Base-by-base conservation (phyloP, 2,888 invertebrate species). In the Andrena camellia region DNA sequence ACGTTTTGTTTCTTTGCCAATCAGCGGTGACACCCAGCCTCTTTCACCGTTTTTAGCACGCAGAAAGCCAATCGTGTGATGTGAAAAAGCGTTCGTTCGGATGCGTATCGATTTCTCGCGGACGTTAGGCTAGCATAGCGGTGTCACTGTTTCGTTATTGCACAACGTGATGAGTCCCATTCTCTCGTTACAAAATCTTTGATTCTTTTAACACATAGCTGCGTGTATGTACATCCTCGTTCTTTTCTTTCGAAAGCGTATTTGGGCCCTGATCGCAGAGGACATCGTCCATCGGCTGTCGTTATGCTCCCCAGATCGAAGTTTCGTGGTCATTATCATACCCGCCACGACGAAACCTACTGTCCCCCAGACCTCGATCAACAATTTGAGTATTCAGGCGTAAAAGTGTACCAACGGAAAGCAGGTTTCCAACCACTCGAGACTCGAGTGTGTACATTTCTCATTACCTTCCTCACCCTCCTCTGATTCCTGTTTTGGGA, bases 11-110 rank as follows among this genome's bases (percentile, higher is more conserved):
- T 17, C 10, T 68, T 71, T 78, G 73, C 85, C 83, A 85, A 87
- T 87, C 76, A 83, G 83, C 83, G 75, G 48, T 50, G 69, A 78
- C 29, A 78, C 29, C 78, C 69, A 82, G 60, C 64, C 67, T 59
- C 67, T 75, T 74, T 80, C 75, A 72, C 68, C 67, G 33, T 81
- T 78, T 83, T 87, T 81, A 82, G 80, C 64, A 52, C 42, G 62
- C 78, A 78, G 66, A 54, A 62, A 88, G 88, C 86, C 80, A 86
- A 88, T 88, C 75, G 62, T 57, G 68, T 76, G 33, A 48, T 77
- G 59, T 69, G 70, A 59, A 62, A 75, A 78, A 77, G 74, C 77
- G 48, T 29, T 52, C 64, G 33, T 76, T 68, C 48, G 42, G 33
- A 26, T 20, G 57, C 13, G 54, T 35, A 52, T 26, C 54, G 13